Evolutionary conservation across 2,113 vertebrate species (phyloP).

Genomic region (Acinonyx jubatus): DNA sequence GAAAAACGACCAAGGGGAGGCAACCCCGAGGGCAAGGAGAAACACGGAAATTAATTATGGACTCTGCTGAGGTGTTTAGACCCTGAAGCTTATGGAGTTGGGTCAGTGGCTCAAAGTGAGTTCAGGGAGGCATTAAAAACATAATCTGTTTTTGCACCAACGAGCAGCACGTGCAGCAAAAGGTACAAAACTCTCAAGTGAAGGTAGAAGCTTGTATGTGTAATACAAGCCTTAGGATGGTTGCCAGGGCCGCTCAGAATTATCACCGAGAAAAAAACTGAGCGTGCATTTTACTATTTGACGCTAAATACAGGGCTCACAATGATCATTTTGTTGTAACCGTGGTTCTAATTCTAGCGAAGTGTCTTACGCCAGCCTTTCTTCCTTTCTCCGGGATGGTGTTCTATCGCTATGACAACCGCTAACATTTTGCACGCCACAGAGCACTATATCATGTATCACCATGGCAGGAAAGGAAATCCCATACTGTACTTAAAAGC

Average conservation of each 20-base stretch:
- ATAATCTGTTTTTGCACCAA: background rate
- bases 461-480: constrained; percentile 81
- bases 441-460: constrained; percentile 72
- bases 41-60: accelerated
- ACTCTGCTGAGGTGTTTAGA: background rate
- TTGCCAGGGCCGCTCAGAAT: background rate
- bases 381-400: constrained; percentile 70
- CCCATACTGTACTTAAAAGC: constrained; percentile 71
- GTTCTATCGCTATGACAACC: constrained; percentile 86
- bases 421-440: constrained; percentile 80
- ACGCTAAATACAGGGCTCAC: constrained; percentile 34
- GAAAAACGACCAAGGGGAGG: background rate
- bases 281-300: background rate
- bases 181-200: background rate
- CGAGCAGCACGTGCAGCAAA: background rate
- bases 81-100: background rate
- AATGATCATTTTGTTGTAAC: background rate
- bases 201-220: background rate
- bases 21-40: background rate
- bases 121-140: constrained; percentile 30
- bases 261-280: background rate
- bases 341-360: constrained; percentile 52
- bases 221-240: accelerated
- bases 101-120: background rate
- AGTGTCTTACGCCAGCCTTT: constrained; percentile 51